A percentile compares a stretch with the other conserved stretches of the same genome.
Evolutionary conservation across 2,888 invertebrate genomes (phyloP).

Genomic region (Macaria liturata): DNA sequence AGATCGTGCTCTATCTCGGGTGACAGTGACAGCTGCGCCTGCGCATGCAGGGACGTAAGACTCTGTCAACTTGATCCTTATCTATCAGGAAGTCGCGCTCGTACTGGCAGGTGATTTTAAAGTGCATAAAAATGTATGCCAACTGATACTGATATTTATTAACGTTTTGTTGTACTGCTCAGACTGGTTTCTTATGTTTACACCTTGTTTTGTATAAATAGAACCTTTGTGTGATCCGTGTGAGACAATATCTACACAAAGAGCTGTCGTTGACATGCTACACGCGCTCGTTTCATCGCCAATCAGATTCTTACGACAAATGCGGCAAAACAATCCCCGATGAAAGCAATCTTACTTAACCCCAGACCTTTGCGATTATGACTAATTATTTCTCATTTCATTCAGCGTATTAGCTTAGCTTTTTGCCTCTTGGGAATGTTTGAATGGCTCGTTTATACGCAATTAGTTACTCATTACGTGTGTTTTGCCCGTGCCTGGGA

Average conservation of each 20-base stretch:
- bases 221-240: no score
- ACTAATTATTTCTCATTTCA: slow-evolving; percentile 41
- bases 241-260: no score
- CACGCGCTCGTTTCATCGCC: no score
- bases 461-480: slow-evolving; percentile 69
- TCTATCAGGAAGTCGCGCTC: slow-evolving; percentile 20
- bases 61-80: slow-evolving; percentile 18
- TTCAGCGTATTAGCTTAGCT: slow-evolving; percentile 43
- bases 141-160: no score
- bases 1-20: slow-evolving; percentile 24
- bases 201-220: no score
- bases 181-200: no score
- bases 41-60: slow-evolving; percentile 10
- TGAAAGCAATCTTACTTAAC: slow-evolving; percentile 27
- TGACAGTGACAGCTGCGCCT: slow-evolving; percentile 24
- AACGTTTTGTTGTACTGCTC: no score
- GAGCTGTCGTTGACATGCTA: no score
- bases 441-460: slow-evolving; percentile 69
- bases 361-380: slow-evolving; percentile 25
- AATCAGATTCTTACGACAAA: slow-evolving; percentile 2
- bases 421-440: slow-evolving; percentile 57
- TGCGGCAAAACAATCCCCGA: slow-evolving; percentile 19
- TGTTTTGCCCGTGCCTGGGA: slow-evolving; percentile 58
- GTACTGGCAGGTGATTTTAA: slow-evolving; percentile 18
- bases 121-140: no score